phyloP scores from a whole-genome alignment of 2,113 vertebrate species.

The Melanocharis versteri region DNA sequence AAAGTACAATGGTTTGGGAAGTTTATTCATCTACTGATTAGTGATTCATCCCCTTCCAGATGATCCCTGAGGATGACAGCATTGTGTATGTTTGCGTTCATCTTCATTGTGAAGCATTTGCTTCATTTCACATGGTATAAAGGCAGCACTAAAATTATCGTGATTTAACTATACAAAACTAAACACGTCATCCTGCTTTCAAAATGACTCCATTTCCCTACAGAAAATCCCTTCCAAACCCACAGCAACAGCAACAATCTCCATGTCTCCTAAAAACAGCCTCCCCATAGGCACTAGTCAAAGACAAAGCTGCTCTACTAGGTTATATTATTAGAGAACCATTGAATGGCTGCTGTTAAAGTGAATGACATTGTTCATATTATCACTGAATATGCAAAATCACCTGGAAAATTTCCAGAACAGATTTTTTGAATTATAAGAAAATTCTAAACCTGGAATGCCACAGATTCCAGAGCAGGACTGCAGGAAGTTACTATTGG shows the following conservation, averaged over 20 bases:
- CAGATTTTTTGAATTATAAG: background rate
- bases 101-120: background rate
- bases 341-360: background rate
- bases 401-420: background rate
- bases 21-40: constrained; percentile 4
- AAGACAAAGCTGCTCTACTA: background rate
- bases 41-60: background rate
- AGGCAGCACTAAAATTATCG: background rate
- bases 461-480: background rate
- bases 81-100: background rate
- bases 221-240: background rate
- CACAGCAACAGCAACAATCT: background rate
- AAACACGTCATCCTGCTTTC: background rate
- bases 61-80: background rate
- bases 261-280: background rate
- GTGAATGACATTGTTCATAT: background rate
- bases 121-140: background rate
- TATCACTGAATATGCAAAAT: background rate
- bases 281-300: background rate
- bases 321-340: background rate
- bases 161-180: background rate
- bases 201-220: background rate
- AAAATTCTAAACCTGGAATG: background rate
- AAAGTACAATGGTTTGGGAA: constrained; percentile 14
- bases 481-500: background rate